Base-by-base conservation (phyloP, 53 echinoderm and acorn worm species). In the Echinarachnius parma region DNA sequence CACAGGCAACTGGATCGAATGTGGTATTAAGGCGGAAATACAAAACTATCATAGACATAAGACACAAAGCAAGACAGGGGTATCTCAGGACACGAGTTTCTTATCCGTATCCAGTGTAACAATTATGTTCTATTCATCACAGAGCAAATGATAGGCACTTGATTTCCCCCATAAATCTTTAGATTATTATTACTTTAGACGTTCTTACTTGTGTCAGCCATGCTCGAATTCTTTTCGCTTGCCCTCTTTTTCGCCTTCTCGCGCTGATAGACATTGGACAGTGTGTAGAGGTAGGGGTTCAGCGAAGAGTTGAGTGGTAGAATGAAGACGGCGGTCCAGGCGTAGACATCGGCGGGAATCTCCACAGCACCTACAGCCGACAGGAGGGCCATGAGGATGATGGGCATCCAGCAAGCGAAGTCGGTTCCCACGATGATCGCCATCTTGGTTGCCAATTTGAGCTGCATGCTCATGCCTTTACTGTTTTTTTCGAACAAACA, bases 321-420 rank as follows among this genome's bases (percentile, higher is more conserved):
- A 28, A 82, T 76, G 32, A 82, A 75, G 36, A 76, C 76, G 2
- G 82, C 82, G 2, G 84, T 78, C 84, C 78, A 78, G 19, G 84
- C 84, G 32, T 84, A 84, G 0, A 78, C 64, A 34, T 30, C 78
- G 11, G 66, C 70, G 4, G 84, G 78, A 23, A 84, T 69, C 5
- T 84, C 55, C 1, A 68, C 61, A 22, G 53, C 61, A 24, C 78
- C 69, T n/a, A 20, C 59, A 5, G 48, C 9, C 3, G 84, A 47
- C 5, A 77, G 42, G 27, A 78, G 21, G 3, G 64, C 79, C 85
- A 85, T 85, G 21, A 85, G 45, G 32, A 85, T 79, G 0, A 85
- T 75, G 0, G 85, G 85, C 68, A 85, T 53, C 85, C 85, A 85
- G 23, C 85, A 85, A 0, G 62, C 20, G 49, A 85, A 80, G 61